Percentiles rank a stretch among this genome's conserved stretches.
These are phyloP conservation scores for Timandra comae DNA, from an alignment of 2,888 invertebrate genomes.

Conservation along the genomic window DNA sequence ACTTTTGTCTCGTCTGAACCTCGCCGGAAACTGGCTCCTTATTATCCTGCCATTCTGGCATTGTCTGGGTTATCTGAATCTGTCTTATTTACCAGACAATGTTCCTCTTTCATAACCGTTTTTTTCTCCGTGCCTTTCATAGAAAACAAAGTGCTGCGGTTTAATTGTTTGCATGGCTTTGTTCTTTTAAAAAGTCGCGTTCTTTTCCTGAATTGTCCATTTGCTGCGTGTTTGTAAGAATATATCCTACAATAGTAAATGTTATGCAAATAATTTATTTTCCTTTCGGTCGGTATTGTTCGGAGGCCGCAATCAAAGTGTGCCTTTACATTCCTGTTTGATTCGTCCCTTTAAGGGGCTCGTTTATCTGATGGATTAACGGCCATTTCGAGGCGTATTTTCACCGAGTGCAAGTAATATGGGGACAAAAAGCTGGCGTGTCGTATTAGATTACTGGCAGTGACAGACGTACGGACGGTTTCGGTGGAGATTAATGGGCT, in stretches of 20 bases:
- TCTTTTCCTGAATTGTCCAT: no score
- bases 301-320: conserved; percentile 27
- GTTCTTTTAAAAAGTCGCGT: conserved; percentile 1
- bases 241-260: background rate
- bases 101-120: conserved; percentile 35
- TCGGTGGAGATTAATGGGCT: conserved; percentile 68
- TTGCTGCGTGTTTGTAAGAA: no score
- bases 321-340: conserved; percentile 44
- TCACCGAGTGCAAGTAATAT: conserved; percentile 60
- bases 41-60: conserved; percentile 50
- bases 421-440: conserved; percentile 72
- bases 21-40: conserved; percentile 59
- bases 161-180: conserved; percentile 22
- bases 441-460: conserved; percentile 73
- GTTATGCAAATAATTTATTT: conserved; percentile 21
- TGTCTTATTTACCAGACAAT: conserved; percentile 50
- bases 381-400: conserved; percentile 59
- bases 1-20: conserved; percentile 52
- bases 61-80: conserved; percentile 59
- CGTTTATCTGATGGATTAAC: conserved; percentile 57
- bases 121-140: conserved; percentile 31
- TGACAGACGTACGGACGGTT: conserved; percentile 70
- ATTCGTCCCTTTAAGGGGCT: conserved; percentile 47
- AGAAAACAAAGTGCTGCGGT: conserved; percentile 26
- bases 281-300: conserved; percentile 16